phyloP scores from a whole-genome alignment of 1,140 invertebrate genomes.

The Aphidius gifuensis region DNA sequence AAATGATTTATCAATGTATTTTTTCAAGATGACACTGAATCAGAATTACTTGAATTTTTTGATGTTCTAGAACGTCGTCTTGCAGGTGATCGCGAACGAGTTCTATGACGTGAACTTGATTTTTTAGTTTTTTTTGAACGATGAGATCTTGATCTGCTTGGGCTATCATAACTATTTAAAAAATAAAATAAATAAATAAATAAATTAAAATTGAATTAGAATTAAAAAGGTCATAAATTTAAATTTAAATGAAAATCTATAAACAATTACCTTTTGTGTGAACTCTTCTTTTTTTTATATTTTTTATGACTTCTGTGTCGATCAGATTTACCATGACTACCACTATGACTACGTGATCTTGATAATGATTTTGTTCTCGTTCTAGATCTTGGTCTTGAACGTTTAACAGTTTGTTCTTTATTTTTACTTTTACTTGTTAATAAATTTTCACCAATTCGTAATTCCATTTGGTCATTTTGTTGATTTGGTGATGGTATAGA shows the following conservation, averaged over 20 bases:
- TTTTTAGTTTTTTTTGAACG: conserved; percentile 52
- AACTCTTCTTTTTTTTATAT: conserved; percentile 52
- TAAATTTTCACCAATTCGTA: conserved; percentile 35
- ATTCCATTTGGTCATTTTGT: conserved; percentile 33
- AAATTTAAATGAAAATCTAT: conserved; percentile 1
- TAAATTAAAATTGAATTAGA: not conserved
- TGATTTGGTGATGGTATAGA: conserved; percentile 40
- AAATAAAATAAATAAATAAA: conserved; percentile 14
- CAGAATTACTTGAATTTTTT: conserved; percentile 44
- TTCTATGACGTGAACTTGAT: conserved; percentile 43
- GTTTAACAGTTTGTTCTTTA: conserved; percentile 42
- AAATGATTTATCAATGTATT: no score
- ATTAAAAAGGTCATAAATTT: no score
- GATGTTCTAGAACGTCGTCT: conserved; percentile 37
- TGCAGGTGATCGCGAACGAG: conserved; percentile 45
- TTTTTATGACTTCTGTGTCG: conserved; percentile 45
- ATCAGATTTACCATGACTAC: conserved; percentile 39
- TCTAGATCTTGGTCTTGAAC: conserved; percentile 42
- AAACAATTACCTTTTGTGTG: conserved; percentile 46
- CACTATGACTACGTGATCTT: conserved; percentile 46
- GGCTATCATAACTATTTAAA: conserved; percentile 44
- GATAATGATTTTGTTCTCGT: conserved; percentile 39
- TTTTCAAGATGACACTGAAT: conserved; percentile 40
- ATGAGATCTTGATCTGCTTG: conserved; percentile 46
- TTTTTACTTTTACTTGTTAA: conserved; percentile 47